These are phyloP conservation scores for Artibeus jamaicensis DNA, from an alignment of 2,797 vertebrate species.

Conservation along the genomic window DNA sequence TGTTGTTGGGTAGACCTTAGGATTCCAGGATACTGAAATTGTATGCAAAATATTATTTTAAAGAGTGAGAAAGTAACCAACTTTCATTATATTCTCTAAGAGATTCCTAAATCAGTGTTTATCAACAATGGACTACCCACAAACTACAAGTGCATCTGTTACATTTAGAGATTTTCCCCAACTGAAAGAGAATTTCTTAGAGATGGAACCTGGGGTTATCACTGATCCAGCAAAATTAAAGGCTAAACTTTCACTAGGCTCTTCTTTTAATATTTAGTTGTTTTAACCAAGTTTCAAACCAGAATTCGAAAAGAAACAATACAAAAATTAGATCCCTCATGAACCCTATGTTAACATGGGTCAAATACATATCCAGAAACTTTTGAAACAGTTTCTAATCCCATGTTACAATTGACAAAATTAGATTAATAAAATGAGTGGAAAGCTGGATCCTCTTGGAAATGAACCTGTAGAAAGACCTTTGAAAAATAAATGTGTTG, in stretches of 20 bases:
- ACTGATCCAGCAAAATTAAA: not conserved
- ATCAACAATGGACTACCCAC: not conserved
- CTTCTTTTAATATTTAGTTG: not conserved
- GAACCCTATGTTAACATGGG: not conserved
- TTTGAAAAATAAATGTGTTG: not conserved
- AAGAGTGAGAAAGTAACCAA: not conserved
- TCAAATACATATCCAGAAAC: not conserved
- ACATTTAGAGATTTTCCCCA: not conserved
- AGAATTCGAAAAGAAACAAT: not conserved
- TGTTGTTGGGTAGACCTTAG: not conserved
- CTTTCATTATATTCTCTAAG: not conserved
- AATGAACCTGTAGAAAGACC: not conserved
- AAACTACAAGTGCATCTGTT: not conserved
- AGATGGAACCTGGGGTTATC: not conserved
- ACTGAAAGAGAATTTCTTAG: not conserved
- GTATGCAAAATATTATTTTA: not conserved
- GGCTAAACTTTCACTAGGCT: not conserved
- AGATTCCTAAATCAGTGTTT: not conserved
- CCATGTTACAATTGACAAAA: not conserved
- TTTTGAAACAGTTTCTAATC: not conserved
- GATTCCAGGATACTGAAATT: not conserved
- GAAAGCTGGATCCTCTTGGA: not conserved
- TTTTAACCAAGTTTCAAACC: not conserved
- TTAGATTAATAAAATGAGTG: not conserved
- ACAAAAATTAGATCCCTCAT: not conserved